Evolutionary conservation across 1,140 invertebrate genomes (phyloP), one percentile per base, ranked within the genome.

Genomic region (Drosophila albomicans): DNA sequence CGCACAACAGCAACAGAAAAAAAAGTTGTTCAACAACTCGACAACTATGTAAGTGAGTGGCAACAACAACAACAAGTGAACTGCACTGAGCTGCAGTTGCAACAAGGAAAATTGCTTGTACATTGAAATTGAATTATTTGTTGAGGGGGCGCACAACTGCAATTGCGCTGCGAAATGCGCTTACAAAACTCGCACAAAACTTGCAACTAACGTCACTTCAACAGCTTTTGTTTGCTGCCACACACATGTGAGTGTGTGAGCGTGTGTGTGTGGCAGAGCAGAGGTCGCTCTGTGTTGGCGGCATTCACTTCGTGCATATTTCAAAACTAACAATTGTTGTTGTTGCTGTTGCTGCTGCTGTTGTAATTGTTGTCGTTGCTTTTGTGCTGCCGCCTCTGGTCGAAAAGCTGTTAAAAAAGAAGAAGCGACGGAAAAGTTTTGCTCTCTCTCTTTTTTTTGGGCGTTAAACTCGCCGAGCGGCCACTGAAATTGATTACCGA

Each of bases 401-500:
- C 68, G 65, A 71, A 65, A 62, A 62, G 76, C 79, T 57, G 61
- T 48, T 38, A 68, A 69, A 74, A 78, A 79, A 82, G 38, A 62
- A 13, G 32, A 45, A 45, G 45, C 67, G 48, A 16, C 16, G 35
- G 28, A 61, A 74, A 73, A 81, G 38, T 82, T 25, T 78, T 71
- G n/a, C 4, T 30, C 11, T 7, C 70, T 68, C 35, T 49, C n/a
- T 79, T 74, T 70, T 11, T 35, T 70, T 11, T 10, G 28, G 15
- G 41, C 72, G 58, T 57, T 56, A 57, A 66, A 58, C 66, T 67
- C 56, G 16, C 54, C 49, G 51, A 69, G 59, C 69, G 74, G 72
- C 78, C 84, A 81, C 80, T 81, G 84, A 89, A 88, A 88, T 88
- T 88, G 84, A 88, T 88, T 89, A 88, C 85, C 84, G 84, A 88